Evolutionary conservation across 2,797 vertebrate species (phyloP), one percentile per base, ranked within the genome.

Genomic region (Gymnoscopelus microlampas): DNA sequence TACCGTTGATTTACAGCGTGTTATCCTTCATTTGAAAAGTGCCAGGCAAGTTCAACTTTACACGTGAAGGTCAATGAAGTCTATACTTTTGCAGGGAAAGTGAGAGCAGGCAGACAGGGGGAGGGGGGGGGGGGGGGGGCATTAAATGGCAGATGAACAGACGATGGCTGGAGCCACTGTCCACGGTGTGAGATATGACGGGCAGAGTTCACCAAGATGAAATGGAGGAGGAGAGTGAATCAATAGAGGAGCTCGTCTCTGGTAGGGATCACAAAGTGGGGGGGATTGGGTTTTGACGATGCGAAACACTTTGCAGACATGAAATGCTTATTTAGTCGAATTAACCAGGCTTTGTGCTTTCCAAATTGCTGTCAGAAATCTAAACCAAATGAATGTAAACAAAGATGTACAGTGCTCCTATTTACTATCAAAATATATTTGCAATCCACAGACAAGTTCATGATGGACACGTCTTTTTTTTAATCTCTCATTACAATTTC

Each of bases 81-180:
- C 58, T 63, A 67, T 66, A 74, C 81, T 85, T 86, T 80, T 83
- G 74, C 70, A 48, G 70, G 32, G 39, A 77, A 59, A 62, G 14
- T 83, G 76, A 90, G 70, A 29, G 15, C 12, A 51, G 29, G 7
- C 14, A 29, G 53, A 74, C 62, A 55, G 66, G 49, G 58, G 67
- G 47, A 10, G 51, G 32, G 44, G 55, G 47, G 54, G 75, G 69
- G 51, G 32, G 44, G 55, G 47, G 54, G 75, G 69, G 53, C 66
- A 80, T 73, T 72, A 85, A 88, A 77, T 8, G 58, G 79, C 70
- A 87, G 87, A 74, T 71, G 77, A 59, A 60, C 2, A 56, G 13
- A 5, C 66, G 26, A 77, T 0, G 71, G 19, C 81, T 86, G 87
- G 86, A 88, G 89, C 88, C 88, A 67, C 69, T 73, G 86, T 80